These are phyloP conservation scores for Enteromius mattozi DNA, from an alignment of 2,797 vertebrate species.

Conservation along the genomic window DNA sequence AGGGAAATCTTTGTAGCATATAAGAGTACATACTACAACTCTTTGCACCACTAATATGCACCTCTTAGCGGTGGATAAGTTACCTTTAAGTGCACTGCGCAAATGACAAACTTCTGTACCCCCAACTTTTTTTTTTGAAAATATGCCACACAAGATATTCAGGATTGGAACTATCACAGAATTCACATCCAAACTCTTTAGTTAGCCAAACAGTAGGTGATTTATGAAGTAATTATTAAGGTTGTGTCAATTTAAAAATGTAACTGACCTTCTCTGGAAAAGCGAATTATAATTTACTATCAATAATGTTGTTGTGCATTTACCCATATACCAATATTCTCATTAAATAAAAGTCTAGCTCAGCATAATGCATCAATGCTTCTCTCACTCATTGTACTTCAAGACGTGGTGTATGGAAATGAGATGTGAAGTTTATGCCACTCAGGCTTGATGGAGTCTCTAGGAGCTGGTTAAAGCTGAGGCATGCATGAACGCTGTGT, in stretches of 20 bases:
- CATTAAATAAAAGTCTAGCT: constrained; percentile 38
- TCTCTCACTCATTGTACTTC: constrained; percentile 18
- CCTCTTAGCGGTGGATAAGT: background rate
- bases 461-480: constrained; percentile 29
- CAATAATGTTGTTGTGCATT: constrained; percentile 1
- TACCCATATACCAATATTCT: constrained; percentile 50
- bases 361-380: constrained; percentile 40
- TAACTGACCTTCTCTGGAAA: background rate
- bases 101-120: background rate
- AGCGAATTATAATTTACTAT: background rate
- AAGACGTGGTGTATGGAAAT: constrained; percentile 44
- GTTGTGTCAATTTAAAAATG: background rate
- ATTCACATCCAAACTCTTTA: background rate
- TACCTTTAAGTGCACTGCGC: background rate
- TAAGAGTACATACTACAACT: no score
- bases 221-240: background rate
- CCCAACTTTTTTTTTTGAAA: background rate
- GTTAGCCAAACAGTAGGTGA: no score
- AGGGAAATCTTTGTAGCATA: background rate
- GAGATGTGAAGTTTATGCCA: constrained; percentile 31
- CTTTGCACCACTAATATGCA: background rate
- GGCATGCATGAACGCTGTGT: background rate
- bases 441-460: constrained; percentile 19
- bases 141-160: background rate
- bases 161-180: background rate